These are phyloP conservation scores for Melanostoma mellinum DNA, from an alignment of 2,888 invertebrate species.

Conservation along the genomic window DNA sequence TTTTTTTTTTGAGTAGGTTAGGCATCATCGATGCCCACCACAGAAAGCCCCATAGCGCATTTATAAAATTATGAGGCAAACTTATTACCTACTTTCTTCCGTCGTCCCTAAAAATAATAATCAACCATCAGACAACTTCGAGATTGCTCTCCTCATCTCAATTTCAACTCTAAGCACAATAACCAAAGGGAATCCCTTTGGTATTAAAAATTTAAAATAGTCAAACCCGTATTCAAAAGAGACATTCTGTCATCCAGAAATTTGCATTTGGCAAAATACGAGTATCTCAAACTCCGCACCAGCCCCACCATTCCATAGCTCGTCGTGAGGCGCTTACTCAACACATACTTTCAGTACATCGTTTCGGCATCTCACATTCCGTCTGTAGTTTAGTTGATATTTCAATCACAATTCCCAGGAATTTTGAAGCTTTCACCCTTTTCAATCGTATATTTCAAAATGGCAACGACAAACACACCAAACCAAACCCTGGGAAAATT, in stretches of 20 bases:
- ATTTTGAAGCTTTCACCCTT: constrained; percentile 63
- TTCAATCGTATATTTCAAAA: constrained; percentile 38
- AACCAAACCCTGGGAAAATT: constrained; percentile 66
- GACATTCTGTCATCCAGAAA: constrained; percentile 20
- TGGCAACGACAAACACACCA: constrained; percentile 35
- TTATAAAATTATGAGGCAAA: constrained; percentile 35
- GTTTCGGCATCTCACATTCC: constrained; percentile 8
- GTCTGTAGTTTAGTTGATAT: constrained; percentile 54
- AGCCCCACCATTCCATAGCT: neutral
- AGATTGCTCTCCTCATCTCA: constrained; percentile 20
- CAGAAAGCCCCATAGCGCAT: constrained; percentile 12
- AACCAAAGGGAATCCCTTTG: constrained; percentile 15
- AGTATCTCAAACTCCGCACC: constrained; percentile 13
- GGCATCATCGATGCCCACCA: constrained; percentile 26
- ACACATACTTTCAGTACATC: constrained; percentile 43
- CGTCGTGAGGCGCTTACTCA: constrained; percentile 17
- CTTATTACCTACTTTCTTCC: constrained; percentile 17
- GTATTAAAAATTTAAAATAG: constrained; percentile 35
- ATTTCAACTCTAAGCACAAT: constrained; percentile 12
- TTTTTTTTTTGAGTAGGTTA: neutral
- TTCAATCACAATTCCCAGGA: constrained; percentile 62
- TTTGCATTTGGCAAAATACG: constrained; percentile 22
- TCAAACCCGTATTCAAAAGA: constrained; percentile 20
- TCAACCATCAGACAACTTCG: constrained; percentile 23
- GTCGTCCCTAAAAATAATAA: constrained; percentile 36